phyloP scores from a whole-genome alignment of 1,140 invertebrate genomes.

The Pseudomyrmex concolor region DNA sequence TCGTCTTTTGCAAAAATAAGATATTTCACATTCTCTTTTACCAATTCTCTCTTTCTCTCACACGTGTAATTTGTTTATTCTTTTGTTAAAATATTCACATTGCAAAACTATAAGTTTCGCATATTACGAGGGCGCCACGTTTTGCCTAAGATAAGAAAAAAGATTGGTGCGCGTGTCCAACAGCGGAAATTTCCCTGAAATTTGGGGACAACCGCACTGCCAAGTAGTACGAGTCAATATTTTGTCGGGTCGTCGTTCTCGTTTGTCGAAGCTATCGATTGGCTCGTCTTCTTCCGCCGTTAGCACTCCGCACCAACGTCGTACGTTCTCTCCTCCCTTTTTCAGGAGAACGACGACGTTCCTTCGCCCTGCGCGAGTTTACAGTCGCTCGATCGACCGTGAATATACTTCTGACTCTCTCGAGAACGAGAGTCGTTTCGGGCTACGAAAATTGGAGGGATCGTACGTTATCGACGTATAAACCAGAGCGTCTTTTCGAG shows the following conservation, averaged over 20 bases:
- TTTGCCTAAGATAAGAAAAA: neutral
- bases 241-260: conserved; percentile 63
- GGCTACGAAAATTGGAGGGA: conserved; percentile 61
- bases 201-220: conserved; percentile 13
- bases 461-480: conserved; percentile 62
- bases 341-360: conserved; percentile 31
- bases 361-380: conserved; percentile 21
- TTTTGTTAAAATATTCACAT: too few relatives aligned
- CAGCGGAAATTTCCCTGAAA: conserved; percentile 34
- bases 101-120: too few relatives aligned
- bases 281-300: conserved; percentile 55
- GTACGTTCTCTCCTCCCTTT: conserved; percentile 34
- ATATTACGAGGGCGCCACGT: too few relatives aligned
- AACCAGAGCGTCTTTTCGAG: conserved; percentile 6
- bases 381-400: conserved; percentile 49
- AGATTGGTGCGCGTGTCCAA: neutral
- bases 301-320: conserved; percentile 36
- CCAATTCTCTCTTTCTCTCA: neutral
- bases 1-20: conserved; percentile 1
- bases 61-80: too few relatives aligned
- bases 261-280: conserved; percentile 67
- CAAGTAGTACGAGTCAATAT: conserved; percentile 61
- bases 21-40: neutral
- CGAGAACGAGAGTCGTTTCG: conserved; percentile 60
- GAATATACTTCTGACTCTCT: conserved; percentile 48